Conservation (phyloP, 2,113 vertebrate species). For the Dicentrarchus labrax region DNA sequence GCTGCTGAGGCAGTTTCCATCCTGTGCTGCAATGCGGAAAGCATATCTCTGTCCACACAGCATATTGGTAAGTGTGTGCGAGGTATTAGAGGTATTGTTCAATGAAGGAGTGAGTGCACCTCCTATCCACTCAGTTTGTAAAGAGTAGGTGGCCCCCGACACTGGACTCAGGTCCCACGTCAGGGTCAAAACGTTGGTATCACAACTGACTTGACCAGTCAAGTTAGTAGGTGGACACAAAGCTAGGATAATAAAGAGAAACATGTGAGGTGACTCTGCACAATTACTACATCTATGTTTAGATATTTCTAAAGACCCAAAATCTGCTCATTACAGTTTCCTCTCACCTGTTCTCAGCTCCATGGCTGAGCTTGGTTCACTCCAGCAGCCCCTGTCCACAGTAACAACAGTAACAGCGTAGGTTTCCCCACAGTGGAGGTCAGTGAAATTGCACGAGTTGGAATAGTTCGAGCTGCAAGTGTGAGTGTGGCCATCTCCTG, state of each 20-base stretch:
- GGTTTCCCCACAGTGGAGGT: conserved; percentile 72
- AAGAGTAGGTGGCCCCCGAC: conserved; percentile 47
- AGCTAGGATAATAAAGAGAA: conserved; percentile 47
- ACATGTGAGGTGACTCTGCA: neutral
- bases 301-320: neutral
- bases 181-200: conserved; percentile 58
- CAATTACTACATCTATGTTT: neutral
- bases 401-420: conserved; percentile 74
- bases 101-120: neutral
- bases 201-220: conserved; percentile 59
- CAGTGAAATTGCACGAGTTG: conserved; percentile 68
- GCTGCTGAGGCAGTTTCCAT: conserved; percentile 65
- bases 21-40: conserved; percentile 59
- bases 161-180: conserved; percentile 62
- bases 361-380: conserved; percentile 56
- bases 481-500: conserved; percentile 63
- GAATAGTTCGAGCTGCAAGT: conserved; percentile 68
- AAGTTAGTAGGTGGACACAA: conserved; percentile 71
- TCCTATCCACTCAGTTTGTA: conserved; percentile 43
- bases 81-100: conserved; percentile 37
- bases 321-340: neutral
- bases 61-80: conserved; percentile 49
- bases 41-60: conserved; percentile 72
- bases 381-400: conserved; percentile 69
- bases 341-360: conserved; percentile 69